Evolutionary conservation across 2,797 vertebrate species (phyloP).

Genomic region (Cryptoprocta ferox): DNA sequence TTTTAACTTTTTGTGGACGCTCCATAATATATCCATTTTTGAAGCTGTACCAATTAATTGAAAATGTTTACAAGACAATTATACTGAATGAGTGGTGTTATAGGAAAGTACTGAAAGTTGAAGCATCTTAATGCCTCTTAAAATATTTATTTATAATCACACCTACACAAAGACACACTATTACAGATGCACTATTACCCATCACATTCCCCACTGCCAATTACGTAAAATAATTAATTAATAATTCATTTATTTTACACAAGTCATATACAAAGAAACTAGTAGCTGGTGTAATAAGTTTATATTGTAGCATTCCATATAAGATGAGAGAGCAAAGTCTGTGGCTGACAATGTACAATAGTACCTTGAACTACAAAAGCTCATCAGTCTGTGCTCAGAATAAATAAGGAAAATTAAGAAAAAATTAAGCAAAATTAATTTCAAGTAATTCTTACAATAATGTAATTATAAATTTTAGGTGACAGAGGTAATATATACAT

Average conservation of each 20-base stretch:
- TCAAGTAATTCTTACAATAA: background rate
- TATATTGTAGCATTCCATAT: background rate
- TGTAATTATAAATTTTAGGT: background rate
- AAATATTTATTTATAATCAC: background rate
- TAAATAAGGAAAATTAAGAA: background rate
- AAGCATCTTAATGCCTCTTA: background rate
- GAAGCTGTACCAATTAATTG: background rate
- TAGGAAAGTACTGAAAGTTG: background rate
- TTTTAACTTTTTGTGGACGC: background rate
- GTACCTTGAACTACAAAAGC: background rate
- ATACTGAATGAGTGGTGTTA: background rate
- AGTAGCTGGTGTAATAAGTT: background rate
- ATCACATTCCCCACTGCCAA: background rate
- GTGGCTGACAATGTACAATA: background rate
- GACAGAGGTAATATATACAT: background rate
- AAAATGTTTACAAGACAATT: background rate
- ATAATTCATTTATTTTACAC: background rate
- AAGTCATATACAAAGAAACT: background rate
- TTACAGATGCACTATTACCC: background rate
- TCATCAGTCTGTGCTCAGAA: background rate
- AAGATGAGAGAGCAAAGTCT: background rate
- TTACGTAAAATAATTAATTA: background rate
- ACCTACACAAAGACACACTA: background rate
- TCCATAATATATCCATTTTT: background rate
- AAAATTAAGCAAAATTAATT: background rate